These are phyloP conservation scores for Lepeophtheirus salmonis DNA, from an alignment of 1,140 invertebrate species.

Conservation along the genomic window DNA sequence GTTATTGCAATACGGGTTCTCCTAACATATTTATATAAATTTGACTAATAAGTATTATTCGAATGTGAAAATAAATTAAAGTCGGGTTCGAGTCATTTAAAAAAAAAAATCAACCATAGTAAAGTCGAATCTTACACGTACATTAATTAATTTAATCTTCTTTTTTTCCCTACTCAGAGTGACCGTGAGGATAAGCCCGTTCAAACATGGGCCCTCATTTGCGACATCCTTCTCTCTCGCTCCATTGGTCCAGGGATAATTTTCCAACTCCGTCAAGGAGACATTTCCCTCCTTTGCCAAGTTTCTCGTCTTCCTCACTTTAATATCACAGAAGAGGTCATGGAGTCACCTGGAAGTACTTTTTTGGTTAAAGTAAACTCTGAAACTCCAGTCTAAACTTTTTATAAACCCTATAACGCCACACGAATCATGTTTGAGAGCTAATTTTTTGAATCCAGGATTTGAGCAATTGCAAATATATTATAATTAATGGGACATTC, in stretches of 20 bases:
- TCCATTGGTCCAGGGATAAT: conserved; percentile 49
- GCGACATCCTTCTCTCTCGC: conserved; percentile 65
- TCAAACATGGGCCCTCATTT: conserved; percentile 80
- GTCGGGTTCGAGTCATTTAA: no score
- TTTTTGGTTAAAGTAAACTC: conserved; percentile 84
- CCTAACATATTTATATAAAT: no score
- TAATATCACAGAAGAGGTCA: conserved; percentile 78
- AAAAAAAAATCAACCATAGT: no score
- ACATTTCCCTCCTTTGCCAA: conserved; percentile 70
- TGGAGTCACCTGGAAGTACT: conserved; percentile 87
- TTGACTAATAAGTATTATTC: no score
- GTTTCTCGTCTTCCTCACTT: conserved; percentile 72
- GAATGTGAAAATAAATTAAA: no score
- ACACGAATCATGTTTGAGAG: not conserved
- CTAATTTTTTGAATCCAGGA: not conserved
- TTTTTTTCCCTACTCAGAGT: no score
- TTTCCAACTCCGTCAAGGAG: conserved; percentile 81
- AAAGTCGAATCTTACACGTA: no score
- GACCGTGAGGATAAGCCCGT: conserved; percentile 43
- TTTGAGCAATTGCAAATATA: no score
- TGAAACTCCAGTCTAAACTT: conserved; percentile 68
- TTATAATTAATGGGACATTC: no score
- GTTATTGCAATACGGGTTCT: no score
- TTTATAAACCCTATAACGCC: not conserved
- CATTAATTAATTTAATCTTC: no score